Conservation (phyloP, 2,888 invertebrate species). For the Aphelenchoides bicaudatus region DNA sequence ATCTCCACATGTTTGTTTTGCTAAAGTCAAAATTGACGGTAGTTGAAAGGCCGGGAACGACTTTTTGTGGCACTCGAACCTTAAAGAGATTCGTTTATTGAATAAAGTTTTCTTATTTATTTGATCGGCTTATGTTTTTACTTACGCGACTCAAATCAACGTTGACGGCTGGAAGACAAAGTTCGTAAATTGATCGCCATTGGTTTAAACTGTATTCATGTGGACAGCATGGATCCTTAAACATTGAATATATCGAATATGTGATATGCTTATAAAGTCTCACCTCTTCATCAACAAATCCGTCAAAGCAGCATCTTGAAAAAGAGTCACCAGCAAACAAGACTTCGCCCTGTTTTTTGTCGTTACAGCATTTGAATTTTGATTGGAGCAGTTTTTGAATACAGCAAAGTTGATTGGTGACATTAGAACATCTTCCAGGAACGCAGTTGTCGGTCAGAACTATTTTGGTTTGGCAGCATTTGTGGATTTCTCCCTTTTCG, state of each 20-base stretch:
- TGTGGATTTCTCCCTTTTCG: slow-evolving; percentile 39
- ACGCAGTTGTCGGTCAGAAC: slow-evolving; percentile 57
- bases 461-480: slow-evolving; percentile 56
- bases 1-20: slow-evolving; percentile 41
- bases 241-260: not conserved
- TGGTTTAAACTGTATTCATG: slow-evolving; percentile 41
- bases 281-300: slow-evolving; percentile 49
- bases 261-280: slow-evolving; percentile 5
- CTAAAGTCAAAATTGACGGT: slow-evolving; percentile 37
- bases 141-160: slow-evolving; percentile 34
- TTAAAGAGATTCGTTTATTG: not conserved
- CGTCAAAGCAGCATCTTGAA: slow-evolving; percentile 53
- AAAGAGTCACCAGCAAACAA: slow-evolving; percentile 47
- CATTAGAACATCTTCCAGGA: slow-evolving; percentile 53
- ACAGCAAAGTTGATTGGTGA: slow-evolving; percentile 56
- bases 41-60: slow-evolving; percentile 23
- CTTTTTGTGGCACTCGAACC: slow-evolving; percentile 13
- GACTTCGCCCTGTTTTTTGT: slow-evolving; percentile 41
- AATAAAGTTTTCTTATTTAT: slow-evolving; percentile 32
- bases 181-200: slow-evolving; percentile 54
- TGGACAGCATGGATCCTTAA: slow-evolving; percentile 56
- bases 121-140: no score
- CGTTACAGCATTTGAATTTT: slow-evolving; percentile 49
- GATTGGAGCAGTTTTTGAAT: slow-evolving; percentile 59
- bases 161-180: slow-evolving; percentile 57